These are phyloP conservation scores for Puffinus mauretanicus DNA, from an alignment of 2,113 vertebrate species.

Conservation along the genomic window DNA sequence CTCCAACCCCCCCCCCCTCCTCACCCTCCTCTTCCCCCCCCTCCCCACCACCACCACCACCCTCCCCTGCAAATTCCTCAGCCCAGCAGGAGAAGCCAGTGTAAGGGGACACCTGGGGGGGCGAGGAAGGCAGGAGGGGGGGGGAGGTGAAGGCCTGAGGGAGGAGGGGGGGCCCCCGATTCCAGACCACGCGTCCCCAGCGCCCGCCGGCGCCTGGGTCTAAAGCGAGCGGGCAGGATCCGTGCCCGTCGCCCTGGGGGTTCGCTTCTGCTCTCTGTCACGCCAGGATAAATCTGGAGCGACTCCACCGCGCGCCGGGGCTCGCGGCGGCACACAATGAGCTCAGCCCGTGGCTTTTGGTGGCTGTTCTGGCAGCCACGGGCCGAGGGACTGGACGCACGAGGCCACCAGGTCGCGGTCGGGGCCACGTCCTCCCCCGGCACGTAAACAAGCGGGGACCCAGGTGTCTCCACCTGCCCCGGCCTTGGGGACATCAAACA, in stretches of 20 bases:
- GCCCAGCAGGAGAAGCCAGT: not conserved
- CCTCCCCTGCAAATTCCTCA: not conserved
- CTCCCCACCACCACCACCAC: not conserved
- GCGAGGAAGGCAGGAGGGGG: not conserved
- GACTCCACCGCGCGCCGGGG: not conserved
- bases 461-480: not conserved
- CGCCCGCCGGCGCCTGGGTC: not conserved
- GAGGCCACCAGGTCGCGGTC: not conserved
- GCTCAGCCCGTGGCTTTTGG: conserved; percentile 10
- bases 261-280: conserved; percentile 22
- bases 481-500: not conserved
- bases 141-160: not conserved
- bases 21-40: not conserved
- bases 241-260: conserved; percentile 43
- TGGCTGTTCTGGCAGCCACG: not conserved
- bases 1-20: not conserved
- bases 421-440: not conserved
- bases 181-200: not conserved
- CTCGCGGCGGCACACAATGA: not conserved
- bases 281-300: conserved; percentile 21
- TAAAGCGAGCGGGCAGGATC: conserved; percentile 59
- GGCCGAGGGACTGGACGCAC: not conserved
- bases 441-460: not conserved
- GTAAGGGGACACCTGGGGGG: conserved; percentile 36
- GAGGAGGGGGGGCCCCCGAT: not conserved